Evolutionary conservation across 2,888 invertebrate species (phyloP).

Genomic region (Rambutsinella grinnellia): DNA sequence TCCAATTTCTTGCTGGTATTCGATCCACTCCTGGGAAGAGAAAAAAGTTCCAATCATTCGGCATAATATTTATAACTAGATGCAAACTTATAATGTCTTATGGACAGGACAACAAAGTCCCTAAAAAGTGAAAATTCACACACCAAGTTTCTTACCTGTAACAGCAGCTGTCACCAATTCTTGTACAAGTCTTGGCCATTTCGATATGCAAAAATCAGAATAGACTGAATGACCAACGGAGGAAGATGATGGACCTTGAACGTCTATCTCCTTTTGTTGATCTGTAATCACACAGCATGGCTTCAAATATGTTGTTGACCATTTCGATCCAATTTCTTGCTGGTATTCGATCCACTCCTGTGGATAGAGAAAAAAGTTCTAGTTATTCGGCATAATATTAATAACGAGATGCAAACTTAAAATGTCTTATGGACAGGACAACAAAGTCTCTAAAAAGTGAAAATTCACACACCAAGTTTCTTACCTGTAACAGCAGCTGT

Average conservation of each 20-base stretch:
- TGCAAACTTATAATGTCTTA: no score
- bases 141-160: conserved; percentile 57
- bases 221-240: conserved; percentile 35
- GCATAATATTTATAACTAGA: no score
- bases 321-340: conserved; percentile 63
- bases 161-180: conserved; percentile 62
- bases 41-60: no score
- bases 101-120: no score
- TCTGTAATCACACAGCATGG: conserved; percentile 52
- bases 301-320: conserved; percentile 63
- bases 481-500: conserved; percentile 62
- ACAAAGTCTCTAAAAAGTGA: neutral
- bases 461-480: no score
- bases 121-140: conserved; percentile 1
- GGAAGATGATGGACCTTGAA: no score
- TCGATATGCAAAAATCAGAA: conserved; percentile 61
- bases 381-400: no score
- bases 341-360: conserved; percentile 62
- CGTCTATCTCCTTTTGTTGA: conserved; percentile 20
- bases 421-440: no score
- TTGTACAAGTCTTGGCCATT: conserved; percentile 63
- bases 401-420: no score
- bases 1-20: conserved; percentile 62
- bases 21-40: conserved; percentile 55
- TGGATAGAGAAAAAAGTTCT: neutral